These are phyloP conservation scores for Ruditapes philippinarum DNA, from an alignment of 1,140 invertebrate species.

Conservation along the genomic window DNA sequence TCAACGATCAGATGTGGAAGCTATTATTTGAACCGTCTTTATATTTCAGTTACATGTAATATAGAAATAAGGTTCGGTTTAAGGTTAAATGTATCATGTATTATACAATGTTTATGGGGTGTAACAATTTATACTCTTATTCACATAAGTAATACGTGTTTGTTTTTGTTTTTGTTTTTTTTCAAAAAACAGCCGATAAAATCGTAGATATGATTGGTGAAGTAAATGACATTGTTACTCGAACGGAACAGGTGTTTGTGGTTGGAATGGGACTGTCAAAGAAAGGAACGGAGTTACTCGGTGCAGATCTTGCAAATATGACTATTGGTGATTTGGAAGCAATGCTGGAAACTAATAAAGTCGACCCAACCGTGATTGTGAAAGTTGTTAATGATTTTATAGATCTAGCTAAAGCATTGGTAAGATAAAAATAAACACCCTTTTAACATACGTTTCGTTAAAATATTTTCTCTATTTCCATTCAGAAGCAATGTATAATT, in stretches of 20 bases:
- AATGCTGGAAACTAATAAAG: conserved; percentile 73
- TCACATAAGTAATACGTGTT: too few relatives aligned
- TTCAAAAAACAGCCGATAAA: conserved; percentile 43
- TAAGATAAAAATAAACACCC: conserved; percentile 45
- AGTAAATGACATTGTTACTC: conserved; percentile 57
- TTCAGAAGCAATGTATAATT: not conserved
- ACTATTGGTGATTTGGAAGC: conserved; percentile 77
- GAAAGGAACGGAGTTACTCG: conserved; percentile 71
- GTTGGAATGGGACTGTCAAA: conserved; percentile 74
- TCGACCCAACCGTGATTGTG: conserved; percentile 73
- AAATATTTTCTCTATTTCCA: not conserved
- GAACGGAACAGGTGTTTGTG: conserved; percentile 70
- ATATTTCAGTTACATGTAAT: too few relatives aligned
- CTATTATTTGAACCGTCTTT: too few relatives aligned
- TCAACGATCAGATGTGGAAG: too few relatives aligned
- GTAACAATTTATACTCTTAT: too few relatives aligned
- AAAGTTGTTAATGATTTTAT: conserved; percentile 73
- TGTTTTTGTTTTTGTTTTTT: not conserved
- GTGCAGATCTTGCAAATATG: conserved; percentile 77
- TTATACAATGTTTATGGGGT: too few relatives aligned
- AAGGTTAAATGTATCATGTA: too few relatives aligned
- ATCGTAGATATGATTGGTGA: conserved; percentile 65
- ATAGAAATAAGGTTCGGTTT: too few relatives aligned
- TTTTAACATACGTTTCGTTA: not conserved
- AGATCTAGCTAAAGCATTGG: conserved; percentile 71